phyloP scores from a whole-genome alignment of 2,113 vertebrate species.

The Redunca redunca region DNA sequence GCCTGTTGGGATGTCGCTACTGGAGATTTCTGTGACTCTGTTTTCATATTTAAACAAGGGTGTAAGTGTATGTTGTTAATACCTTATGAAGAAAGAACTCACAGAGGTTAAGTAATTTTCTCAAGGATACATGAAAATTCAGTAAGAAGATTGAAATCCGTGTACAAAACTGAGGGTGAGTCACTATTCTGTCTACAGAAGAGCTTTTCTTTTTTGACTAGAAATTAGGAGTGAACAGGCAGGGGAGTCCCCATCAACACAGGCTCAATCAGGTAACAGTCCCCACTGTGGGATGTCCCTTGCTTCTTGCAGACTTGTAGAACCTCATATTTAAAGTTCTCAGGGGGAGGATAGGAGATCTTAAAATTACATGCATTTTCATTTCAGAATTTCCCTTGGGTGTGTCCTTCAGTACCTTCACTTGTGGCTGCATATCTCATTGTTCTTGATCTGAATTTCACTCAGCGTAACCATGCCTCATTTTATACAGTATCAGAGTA shows the following conservation, averaged over 20 bases:
- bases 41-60: not conserved
- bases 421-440: not conserved
- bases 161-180: not conserved
- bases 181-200: not conserved
- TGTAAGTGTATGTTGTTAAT: not conserved
- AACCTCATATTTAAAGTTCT: not conserved
- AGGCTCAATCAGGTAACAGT: not conserved
- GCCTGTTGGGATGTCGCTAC: not conserved
- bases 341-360: not conserved
- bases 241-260: not conserved
- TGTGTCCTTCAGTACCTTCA: not conserved
- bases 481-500: not conserved
- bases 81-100: not conserved
- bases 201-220: not conserved
- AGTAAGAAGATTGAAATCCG: not conserved
- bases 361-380: not conserved
- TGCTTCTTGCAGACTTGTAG: not conserved
- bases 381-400: not conserved
- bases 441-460: not conserved
- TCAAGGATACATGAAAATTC: not conserved
- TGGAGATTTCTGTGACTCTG: not conserved
- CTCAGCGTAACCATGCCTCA: not conserved
- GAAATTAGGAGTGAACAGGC: not conserved
- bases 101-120: not conserved
- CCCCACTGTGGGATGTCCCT: rapidly evolving